Conservation (phyloP, 1,140 invertebrate species). For the Drosophila paulistorum region DNA sequence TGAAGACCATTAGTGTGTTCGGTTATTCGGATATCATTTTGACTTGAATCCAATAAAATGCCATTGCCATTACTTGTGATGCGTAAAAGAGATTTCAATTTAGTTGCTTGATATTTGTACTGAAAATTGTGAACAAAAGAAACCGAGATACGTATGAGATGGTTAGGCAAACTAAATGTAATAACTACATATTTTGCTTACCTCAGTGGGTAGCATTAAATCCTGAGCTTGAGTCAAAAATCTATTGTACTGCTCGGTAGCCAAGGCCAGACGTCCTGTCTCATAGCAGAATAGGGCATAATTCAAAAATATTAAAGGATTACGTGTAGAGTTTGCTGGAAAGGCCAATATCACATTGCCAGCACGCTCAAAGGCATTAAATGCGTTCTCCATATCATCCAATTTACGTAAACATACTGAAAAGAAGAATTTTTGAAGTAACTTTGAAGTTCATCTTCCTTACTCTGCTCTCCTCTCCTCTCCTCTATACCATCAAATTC, state of each 20-base stretch:
- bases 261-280: constrained; percentile 61
- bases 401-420: constrained; percentile 83
- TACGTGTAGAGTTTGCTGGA: constrained; percentile 39
- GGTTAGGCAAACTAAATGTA: too few relatives aligned
- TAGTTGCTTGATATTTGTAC: constrained; percentile 80
- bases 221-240: constrained; percentile 73
- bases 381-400: constrained; percentile 83
- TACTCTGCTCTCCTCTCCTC: neutral
- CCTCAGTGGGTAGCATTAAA: constrained; percentile 76
- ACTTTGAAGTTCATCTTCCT: neutral
- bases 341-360: constrained; percentile 33
- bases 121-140: constrained; percentile 28
- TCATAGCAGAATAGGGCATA: constrained; percentile 78
- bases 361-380: constrained; percentile 81
- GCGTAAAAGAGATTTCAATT: constrained; percentile 73
- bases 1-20: neutral
- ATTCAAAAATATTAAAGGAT: constrained; percentile 78
- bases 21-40: neutral
- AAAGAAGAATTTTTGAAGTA: neutral
- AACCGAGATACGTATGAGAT: neutral
- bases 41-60: constrained; percentile 33
- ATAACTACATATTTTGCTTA: constrained; percentile 41
- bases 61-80: constrained; percentile 64
- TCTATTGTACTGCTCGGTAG: constrained; percentile 72
- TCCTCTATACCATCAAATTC: too few relatives aligned